Base-by-base conservation (phyloP, 2,888 invertebrate genomes). In the Rotaria macrura region DNA sequence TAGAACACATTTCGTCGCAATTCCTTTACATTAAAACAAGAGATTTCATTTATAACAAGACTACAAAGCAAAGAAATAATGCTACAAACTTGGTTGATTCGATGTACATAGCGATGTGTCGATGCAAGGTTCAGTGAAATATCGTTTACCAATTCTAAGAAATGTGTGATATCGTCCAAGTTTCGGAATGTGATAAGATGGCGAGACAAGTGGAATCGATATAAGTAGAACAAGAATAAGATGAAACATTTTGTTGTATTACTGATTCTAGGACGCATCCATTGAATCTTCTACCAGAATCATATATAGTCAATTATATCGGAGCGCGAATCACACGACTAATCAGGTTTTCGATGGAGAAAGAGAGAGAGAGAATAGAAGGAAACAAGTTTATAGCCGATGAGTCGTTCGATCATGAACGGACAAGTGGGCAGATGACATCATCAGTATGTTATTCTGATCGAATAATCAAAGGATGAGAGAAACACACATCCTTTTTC, bases 131-230 rank as follows among this genome's bases (percentile, higher is more conserved):
- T 65, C 65, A 12, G 65, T 65, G 14, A 10, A 79, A 79, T 79
- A 20, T 40, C 74, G 74, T 79, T 79, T 79, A 79, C 74, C 74
- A 25, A 79, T 79, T 79, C 74, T 34, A 25, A 79, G 43, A 79
- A 79, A 79, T 79, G 74, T 79, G 43, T 79, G 74, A 79, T 79
- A 79, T 79, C 74, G 74, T 79, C 25, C 40, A 79, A 79, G 74
- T 38, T 79, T 79, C 43, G 74, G 74, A 40, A 79, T 79, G 43
- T 79, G 74, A 79, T 40, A 79, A 79, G 74, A 79, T 43, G 74
- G n/a, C 23, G 43, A 40, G n/a, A 79, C 74, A 43, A 65, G 34
- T 65, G 65, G 65, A 65, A 65, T 65, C 65, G 65, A 65, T 65
- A 65, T 65, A 34, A 65, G 65, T 65, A 65, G 34, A 65, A 34